phyloP scores from a whole-genome alignment of 2,797 vertebrate genomes.

The Antrozous pallidus region DNA sequence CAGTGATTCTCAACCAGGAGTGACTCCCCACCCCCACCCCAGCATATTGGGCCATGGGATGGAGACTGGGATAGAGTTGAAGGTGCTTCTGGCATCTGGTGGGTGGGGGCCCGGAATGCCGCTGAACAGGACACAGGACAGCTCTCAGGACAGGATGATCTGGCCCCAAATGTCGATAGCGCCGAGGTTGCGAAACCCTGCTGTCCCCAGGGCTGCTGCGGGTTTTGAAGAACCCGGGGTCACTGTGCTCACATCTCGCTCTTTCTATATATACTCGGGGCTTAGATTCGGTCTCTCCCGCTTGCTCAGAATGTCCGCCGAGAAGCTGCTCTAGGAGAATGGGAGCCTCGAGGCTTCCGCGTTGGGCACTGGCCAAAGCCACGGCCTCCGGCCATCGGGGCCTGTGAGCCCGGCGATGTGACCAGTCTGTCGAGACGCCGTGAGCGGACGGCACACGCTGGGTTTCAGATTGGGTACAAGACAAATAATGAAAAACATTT shows the following conservation, averaged over 20 bases:
- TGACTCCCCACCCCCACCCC: too few species aligned
- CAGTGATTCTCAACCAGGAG: not conserved
- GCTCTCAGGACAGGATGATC: not conserved
- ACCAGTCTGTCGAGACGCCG: not conserved
- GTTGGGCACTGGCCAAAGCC: fast-evolving
- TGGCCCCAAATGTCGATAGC: fast-evolving
- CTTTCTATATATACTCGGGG: not conserved
- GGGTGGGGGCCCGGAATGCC: not conserved
- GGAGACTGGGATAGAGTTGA: not conserved
- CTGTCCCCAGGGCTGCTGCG: not conserved
- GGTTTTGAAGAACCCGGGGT: not conserved
- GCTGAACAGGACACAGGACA: fast-evolving
- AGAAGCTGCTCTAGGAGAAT: not conserved
- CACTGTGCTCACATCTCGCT: not conserved
- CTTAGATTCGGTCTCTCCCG: not conserved
- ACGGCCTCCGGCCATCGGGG: fast-evolving
- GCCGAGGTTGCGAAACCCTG: not conserved
- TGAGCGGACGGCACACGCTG: not conserved
- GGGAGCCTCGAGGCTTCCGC: fast-evolving
- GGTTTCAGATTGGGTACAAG: not conserved
- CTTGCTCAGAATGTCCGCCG: not conserved
- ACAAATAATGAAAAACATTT: not conserved
- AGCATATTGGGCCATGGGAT: too few species aligned
- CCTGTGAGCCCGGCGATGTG: not conserved
- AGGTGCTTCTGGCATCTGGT: not conserved